Base-by-base conservation (phyloP, 92 coral and sea anemone species). In the Blastomussa wellsi region DNA sequence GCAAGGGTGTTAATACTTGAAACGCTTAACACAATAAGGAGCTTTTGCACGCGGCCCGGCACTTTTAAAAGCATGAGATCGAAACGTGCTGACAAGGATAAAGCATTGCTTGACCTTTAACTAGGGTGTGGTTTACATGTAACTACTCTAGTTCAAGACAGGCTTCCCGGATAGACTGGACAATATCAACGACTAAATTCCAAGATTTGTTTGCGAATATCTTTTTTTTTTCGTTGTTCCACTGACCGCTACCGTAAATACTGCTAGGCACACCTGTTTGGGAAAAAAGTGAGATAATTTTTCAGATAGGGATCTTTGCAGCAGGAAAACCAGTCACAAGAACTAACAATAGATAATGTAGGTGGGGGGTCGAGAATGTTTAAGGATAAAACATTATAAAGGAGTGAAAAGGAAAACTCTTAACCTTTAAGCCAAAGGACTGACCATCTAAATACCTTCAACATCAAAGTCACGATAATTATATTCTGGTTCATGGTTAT, bases 41-140 rank as follows among this genome's bases (percentile, higher is more conserved):
- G 33, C 33, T 60, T 7, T 26, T 60, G 33, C 67, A 26, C 24
- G 67, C 67, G 31, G 2, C 29, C 67, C 15, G 16, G 33, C 67
- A 60, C 67, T 60, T 60, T 26, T 60, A 26, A 60, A 66, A 80
- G 76, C n/a, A n/a, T n/a, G n/a, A 37, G 39, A 80, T 42, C 20
- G 28, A 28, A 32, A 67, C 41, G 16, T 32, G 60, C 44, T 79
- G 59, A 66, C 75, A 73, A 47, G 65, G 60, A 66, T 28, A 57
- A 52, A 32, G 31, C 80, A 80, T 80, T 80, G 74, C 57, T 47
- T 80, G 84, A 80, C 84, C 84, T 80, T 48, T 60, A 7, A n/a
- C 32, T 26, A 60, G 67, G 67, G 74, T 69, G 74, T 38, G 74
- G 24, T 26, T 8, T 47, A 37, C 4, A 69, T 19, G 42, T 57